Evolutionary conservation across 1,140 invertebrate genomes (phyloP), one percentile per base, ranked within the genome.

Genomic region (Drosophila subobscura): DNA sequence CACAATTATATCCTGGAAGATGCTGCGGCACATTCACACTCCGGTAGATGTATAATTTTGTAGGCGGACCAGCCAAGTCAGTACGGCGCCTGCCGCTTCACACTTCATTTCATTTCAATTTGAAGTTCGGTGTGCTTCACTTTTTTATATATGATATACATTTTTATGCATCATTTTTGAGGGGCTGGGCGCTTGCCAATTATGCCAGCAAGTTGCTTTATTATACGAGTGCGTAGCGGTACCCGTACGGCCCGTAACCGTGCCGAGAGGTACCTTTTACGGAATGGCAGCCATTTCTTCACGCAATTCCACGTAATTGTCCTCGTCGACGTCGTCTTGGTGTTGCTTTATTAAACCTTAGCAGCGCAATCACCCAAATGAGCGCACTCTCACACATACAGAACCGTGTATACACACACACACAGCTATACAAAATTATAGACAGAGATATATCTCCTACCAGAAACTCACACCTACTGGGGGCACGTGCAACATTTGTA

Each of bases 401-500:
- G 27, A 49, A 44, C 5, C 14, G 51, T 33, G 41, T 4, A 25
- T 5, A 53, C 54, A 37, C 14, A 40, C 14, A 74, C 37, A 53
- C 40, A 50, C 42, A 20, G 16, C 60, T 57, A 40, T 22, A 12
- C 7, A 37, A 37, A 12, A 10, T 37, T 37, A 37, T 37, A 37
- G 33, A 8, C 33, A 12, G 33, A 56, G 20, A 65, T 20, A 58
- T 67, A 37, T 46, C 42, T 60, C 33, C 59, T 23, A 68, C 16
- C 25, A 22, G 53, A 37, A 58, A 58, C 47, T 76, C 63, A 61
- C 74, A 79, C 73, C 78, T 63, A 65, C 61, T 20, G 65, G 61
- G 72, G 64, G 63, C 60, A 88, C 83, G 83, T 83, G 83, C 78
- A 72, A 88, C 83, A 88, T 88, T 86, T 86, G 83, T 83, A 81